Evolutionary conservation across 2,888 invertebrate genomes (phyloP).

Genomic region (Dysmachus trigonus): DNA sequence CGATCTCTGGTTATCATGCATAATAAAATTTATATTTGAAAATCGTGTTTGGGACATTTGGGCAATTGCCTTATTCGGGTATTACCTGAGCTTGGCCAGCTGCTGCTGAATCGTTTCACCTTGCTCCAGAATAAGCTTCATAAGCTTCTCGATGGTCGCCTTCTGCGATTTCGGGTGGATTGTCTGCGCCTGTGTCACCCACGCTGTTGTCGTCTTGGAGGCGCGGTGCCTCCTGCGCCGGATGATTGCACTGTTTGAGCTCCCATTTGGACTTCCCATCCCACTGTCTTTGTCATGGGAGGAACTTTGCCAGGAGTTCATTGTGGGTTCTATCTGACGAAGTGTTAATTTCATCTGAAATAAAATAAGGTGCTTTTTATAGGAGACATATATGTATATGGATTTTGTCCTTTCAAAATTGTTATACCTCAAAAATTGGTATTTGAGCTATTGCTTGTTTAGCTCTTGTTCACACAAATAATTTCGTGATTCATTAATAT

Average conservation of each 20-base stretch:
- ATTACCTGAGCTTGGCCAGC: conserved; percentile 62
- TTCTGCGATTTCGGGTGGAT: conserved; percentile 60
- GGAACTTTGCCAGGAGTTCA: conserved; percentile 43
- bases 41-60: conserved; percentile 9
- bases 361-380: background rate
- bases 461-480: no score
- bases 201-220: conserved; percentile 53
- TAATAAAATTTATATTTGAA: conserved; percentile 37
- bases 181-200: conserved; percentile 58
- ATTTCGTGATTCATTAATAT: no score
- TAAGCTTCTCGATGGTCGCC: conserved; percentile 65
- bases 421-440: no score
- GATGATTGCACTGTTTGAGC: conserved; percentile 61
- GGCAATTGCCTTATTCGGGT: conserved; percentile 27
- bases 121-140: conserved; percentile 69
- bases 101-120: conserved; percentile 68
- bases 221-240: conserved; percentile 57
- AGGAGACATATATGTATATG: background rate
- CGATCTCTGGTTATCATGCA: conserved; percentile 69
- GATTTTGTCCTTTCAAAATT: no score
- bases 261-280: conserved; percentile 62
- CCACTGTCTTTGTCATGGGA: conserved; percentile 61
- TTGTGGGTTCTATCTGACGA: conserved; percentile 55
- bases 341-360: conserved; percentile 59
- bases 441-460: no score